These are phyloP conservation scores for Automeris io DNA, from an alignment of 2,888 invertebrate species.

Conservation along the genomic window DNA sequence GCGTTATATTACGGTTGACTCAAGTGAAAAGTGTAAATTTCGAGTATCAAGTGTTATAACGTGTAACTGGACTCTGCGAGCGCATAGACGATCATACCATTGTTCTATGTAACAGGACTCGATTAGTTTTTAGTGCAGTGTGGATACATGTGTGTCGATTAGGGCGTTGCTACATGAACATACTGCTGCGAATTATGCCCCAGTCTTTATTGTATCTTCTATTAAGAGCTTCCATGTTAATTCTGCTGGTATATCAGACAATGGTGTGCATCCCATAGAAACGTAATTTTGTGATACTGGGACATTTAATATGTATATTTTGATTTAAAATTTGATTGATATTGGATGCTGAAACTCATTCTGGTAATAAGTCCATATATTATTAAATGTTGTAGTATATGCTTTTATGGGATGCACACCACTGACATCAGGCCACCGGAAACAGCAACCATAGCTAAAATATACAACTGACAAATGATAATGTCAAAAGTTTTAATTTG, in stretches of 20 bases:
- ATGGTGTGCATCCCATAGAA: too few species aligned
- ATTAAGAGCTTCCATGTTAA: constrained; percentile 5
- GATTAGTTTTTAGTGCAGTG: constrained; percentile 59
- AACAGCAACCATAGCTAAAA: too few species aligned
- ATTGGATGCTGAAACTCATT: too few species aligned
- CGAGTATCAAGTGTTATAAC: constrained; percentile 56
- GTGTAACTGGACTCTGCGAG: constrained; percentile 43
- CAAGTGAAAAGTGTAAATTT: constrained; percentile 73
- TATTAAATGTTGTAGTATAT: too few species aligned
- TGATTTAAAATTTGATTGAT: too few species aligned
- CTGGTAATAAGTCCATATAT: too few species aligned
- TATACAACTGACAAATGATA: too few species aligned
- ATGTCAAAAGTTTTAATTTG: too few species aligned
- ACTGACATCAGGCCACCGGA: too few species aligned
- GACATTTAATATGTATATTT: too few species aligned
- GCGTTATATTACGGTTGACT: constrained; percentile 48
- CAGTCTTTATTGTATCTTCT: constrained; percentile 45
- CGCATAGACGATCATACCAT: constrained; percentile 51
- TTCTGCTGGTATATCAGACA: constrained; percentile 6
- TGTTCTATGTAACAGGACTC: constrained; percentile 63
- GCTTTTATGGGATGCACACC: too few species aligned
- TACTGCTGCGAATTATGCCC: constrained; percentile 58
- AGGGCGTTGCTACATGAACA: constrained; percentile 53
- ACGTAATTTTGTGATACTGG: too few species aligned
- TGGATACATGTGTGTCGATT: constrained; percentile 49